Conservation (phyloP, 2,797 vertebrate species). For the Mallotus villosus region DNA sequence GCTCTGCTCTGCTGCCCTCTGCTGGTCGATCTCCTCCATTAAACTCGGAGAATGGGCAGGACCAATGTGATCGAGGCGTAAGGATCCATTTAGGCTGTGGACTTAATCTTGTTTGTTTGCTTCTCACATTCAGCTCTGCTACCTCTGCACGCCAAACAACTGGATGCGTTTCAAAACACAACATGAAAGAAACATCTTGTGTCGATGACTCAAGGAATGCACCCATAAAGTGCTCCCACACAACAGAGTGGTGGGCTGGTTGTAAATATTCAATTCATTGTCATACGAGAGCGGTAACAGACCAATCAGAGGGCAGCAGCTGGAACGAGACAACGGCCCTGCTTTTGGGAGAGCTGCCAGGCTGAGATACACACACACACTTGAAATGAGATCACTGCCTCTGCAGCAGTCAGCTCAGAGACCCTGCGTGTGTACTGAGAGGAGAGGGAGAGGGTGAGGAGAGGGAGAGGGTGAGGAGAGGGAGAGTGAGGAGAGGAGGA, state of each 20-base stretch:
- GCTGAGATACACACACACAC: not conserved
- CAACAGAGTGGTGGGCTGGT: slow-evolving; percentile 33
- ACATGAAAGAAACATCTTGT: slow-evolving; percentile 20
- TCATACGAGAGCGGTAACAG: slow-evolving; percentile 42
- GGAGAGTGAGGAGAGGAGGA: not conserved
- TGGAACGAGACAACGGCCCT: slow-evolving; percentile 26
- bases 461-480: not conserved
- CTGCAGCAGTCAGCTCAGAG: not conserved
- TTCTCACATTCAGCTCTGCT: slow-evolving; percentile 36
- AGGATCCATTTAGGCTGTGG: slow-evolving; percentile 40
- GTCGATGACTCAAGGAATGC: slow-evolving; percentile 23
- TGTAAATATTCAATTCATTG: slow-evolving; percentile 27
- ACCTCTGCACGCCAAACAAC: slow-evolving; percentile 26
- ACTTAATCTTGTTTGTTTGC: slow-evolving; percentile 27
- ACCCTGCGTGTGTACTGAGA: slow-evolving; percentile 1
- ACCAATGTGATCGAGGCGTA: too few relatives aligned
- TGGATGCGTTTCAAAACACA: slow-evolving; percentile 24
- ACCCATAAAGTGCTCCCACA: slow-evolving; percentile 40
- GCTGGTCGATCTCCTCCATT: slow-evolving; percentile 27
- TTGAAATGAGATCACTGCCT: not conserved
- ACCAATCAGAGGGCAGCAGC: slow-evolving; percentile 36
- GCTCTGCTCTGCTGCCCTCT: slow-evolving; percentile 46
- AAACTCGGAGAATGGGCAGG: slow-evolving; percentile 13
- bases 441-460: not conserved
- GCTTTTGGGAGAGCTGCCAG: slow-evolving; percentile 24